Evolutionary conservation across 2,797 vertebrate species (phyloP).

Genomic region (Paguma larvata): DNA sequence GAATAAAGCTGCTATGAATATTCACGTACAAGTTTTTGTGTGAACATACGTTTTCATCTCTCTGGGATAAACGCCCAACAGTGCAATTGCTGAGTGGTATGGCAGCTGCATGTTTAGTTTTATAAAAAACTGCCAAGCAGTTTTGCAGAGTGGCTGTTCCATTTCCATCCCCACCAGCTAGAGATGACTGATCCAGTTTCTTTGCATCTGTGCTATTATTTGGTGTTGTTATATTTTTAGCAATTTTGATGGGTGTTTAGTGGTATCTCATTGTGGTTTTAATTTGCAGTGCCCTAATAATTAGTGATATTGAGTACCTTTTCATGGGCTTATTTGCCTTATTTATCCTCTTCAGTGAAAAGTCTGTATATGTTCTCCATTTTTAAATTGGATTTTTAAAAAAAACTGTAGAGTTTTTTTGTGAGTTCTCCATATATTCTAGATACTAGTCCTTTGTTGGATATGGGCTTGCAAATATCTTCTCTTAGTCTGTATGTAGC

Average conservation of each 20-base stretch:
- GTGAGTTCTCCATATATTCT: background rate
- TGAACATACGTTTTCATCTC: background rate
- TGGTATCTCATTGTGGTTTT: background rate
- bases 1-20: slow-evolving; percentile 7
- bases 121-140: background rate
- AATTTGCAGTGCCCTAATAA: background rate
- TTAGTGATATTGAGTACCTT: background rate
- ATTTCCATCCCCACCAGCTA: background rate
- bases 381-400: background rate
- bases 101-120: background rate
- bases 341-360: background rate
- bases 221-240: background rate
- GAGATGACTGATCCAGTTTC: background rate
- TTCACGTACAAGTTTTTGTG: background rate
- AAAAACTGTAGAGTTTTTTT: background rate
- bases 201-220: background rate
- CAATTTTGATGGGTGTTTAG: background rate
- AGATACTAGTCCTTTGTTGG: background rate
- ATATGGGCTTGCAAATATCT: background rate
- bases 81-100: background rate
- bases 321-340: background rate
- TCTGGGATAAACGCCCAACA: background rate
- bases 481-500: background rate
- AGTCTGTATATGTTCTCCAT: background rate
- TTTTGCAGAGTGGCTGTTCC: background rate